Percentiles rank a stretch among this genome's conserved stretches.
Conservation (phyloP, 1,140 invertebrate genomes). For the Drosophila athabasca region DNA sequence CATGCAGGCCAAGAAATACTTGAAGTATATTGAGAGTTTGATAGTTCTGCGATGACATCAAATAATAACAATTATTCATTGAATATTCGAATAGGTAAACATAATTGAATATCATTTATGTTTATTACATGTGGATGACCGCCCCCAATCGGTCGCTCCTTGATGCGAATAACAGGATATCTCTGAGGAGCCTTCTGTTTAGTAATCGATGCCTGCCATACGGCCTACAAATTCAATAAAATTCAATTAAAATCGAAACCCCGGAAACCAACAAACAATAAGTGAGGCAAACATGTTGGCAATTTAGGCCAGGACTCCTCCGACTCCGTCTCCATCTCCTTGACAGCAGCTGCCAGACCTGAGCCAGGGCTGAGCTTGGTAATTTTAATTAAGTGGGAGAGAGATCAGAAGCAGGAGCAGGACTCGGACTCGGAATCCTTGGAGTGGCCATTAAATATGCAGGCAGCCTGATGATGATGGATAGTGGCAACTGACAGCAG, state of each 20-base stretch:
- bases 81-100: slow-evolving; percentile 17
- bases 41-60: slow-evolving; percentile 4
- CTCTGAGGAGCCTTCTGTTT: slow-evolving; percentile 4
- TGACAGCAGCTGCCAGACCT: slow-evolving; percentile 30
- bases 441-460: slow-evolving; percentile 46
- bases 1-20: neutral
- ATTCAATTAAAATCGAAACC: slow-evolving; percentile 50
- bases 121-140: slow-evolving; percentile 20
- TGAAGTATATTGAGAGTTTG: slow-evolving; percentile 8
- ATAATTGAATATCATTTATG: slow-evolving; percentile 36
- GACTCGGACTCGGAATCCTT: slow-evolving; percentile 2
- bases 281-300: slow-evolving; percentile 32
- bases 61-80: slow-evolving; percentile 37
- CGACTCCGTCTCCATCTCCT: neutral
- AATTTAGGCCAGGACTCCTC: slow-evolving; percentile 30
- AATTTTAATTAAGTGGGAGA: slow-evolving; percentile 60
- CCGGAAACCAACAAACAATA: slow-evolving; percentile 26
- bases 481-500: slow-evolving; percentile 46
- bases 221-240: slow-evolving; percentile 45
- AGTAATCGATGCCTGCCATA: slow-evolving; percentile 32
- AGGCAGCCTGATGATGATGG: slow-evolving; percentile 56
- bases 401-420: neutral
- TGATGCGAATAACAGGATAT: slow-evolving; percentile 36
- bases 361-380: slow-evolving; percentile 26
- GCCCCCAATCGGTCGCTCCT: neutral